Evolutionary conservation across 2,888 invertebrate genomes (phyloP).

Genomic region (Cylindroiulus punctatus): DNA sequence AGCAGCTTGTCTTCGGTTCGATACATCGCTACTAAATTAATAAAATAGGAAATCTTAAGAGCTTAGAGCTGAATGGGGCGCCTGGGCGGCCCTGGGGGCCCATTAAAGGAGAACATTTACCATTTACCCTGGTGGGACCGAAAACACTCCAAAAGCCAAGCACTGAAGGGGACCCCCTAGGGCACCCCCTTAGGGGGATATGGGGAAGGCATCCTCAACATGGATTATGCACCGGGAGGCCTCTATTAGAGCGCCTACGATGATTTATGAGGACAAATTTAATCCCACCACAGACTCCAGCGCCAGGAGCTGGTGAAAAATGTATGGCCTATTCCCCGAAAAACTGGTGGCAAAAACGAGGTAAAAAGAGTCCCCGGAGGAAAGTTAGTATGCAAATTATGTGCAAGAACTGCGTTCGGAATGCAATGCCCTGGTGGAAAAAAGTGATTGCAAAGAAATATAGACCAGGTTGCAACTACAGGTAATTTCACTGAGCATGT

Average conservation of each 20-base stretch:
- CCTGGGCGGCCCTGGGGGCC: not conserved
- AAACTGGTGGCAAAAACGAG: no score
- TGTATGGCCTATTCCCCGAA: no score
- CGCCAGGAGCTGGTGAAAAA: no score
- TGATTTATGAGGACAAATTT: not conserved
- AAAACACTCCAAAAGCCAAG: not conserved
- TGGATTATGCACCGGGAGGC: not conserved
- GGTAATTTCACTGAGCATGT: no score
- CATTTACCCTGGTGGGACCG: not conserved
- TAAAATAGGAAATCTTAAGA: not conserved
- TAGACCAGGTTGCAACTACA: no score
- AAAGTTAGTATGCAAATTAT: no score
- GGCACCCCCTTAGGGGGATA: not conserved
- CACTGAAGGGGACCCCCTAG: not conserved
- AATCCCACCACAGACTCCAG: no score
- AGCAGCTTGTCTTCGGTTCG: slow-evolving; percentile 3
- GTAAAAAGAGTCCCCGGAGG: no score
- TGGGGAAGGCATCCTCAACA: not conserved
- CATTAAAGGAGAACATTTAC: not conserved
- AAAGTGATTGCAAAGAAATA: no score
- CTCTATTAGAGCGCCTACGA: not conserved
- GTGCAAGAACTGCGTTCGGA: no score
- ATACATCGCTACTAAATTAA: not conserved
- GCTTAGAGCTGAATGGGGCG: not conserved
- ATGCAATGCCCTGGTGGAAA: no score